Evolutionary conservation across 2,888 invertebrate species (phyloP).

Genomic region (Cryptophagus acutangulus): DNA sequence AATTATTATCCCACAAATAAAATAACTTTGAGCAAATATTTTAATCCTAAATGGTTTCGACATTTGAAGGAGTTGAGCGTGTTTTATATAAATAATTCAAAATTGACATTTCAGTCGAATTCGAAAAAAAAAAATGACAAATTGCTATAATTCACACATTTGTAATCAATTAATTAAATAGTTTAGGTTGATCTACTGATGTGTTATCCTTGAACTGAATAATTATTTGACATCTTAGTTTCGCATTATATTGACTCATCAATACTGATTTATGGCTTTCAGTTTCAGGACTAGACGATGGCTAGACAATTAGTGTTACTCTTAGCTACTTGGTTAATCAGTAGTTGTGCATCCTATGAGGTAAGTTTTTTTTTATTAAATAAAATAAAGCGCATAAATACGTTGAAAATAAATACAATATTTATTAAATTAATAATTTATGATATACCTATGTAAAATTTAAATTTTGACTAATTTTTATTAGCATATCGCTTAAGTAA

Average conservation of each 20-base stretch:
- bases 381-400: not conserved
- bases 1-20: no score
- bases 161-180: slow-evolving; percentile 3
- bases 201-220: slow-evolving; percentile 1
- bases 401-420: not conserved
- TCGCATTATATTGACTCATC: not conserved
- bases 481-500: no score
- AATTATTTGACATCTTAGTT: not conserved
- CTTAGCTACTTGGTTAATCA: slow-evolving; percentile 39
- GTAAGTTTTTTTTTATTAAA: slow-evolving; percentile 22
- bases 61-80: no score
- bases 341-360: slow-evolving; percentile 31
- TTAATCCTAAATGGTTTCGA: no score
- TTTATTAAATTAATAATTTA: not conserved
- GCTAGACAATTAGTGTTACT: slow-evolving; percentile 46
- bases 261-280: slow-evolving; percentile 21
- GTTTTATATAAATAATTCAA: no score
- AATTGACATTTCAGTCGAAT: no score
- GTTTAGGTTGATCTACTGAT: not conserved
- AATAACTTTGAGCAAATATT: no score
- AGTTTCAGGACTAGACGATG: slow-evolving; percentile 38
- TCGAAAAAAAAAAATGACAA: no score
- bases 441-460: not conserved
- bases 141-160: not conserved
- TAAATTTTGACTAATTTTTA: no score